These are phyloP conservation scores for Gymnothorax javanicus DNA, from an alignment of 2,797 vertebrate species.

Conservation along the genomic window DNA sequence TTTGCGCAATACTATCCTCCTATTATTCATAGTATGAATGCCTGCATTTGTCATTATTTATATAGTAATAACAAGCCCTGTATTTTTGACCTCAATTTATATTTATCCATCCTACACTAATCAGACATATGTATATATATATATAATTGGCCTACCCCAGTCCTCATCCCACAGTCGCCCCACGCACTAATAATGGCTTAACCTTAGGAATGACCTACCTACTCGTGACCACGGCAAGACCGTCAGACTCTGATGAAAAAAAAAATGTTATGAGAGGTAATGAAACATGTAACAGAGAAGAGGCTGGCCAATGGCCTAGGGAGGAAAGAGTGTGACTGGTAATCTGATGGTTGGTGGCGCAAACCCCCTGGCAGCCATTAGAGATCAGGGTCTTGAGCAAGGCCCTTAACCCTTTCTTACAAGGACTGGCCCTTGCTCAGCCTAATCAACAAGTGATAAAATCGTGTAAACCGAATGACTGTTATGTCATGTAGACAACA, in stretches of 20 bases:
- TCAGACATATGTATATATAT: slow-evolving; percentile 1
- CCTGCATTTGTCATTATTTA: not conserved
- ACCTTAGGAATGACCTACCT: not conserved
- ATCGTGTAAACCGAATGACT: too few species aligned
- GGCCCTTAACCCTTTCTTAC: too few species aligned
- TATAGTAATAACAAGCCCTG: not conserved
- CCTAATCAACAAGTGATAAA: too few species aligned
- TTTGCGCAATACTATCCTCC: not conserved
- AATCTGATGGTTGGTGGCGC: too few species aligned
- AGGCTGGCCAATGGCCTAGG: not conserved
- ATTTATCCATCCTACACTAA: not conserved
- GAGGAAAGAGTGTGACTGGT: too few species aligned
- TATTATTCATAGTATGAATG: slow-evolving; percentile 7
- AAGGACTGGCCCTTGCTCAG: too few species aligned
- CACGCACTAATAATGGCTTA: not conserved
- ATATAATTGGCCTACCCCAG: not conserved
- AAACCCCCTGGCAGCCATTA: too few species aligned
- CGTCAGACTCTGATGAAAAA: not conserved
- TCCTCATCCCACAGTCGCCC: too few species aligned
- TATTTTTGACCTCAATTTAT: not conserved
- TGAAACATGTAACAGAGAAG: not conserved
- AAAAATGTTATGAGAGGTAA: not conserved
- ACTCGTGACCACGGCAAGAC: not conserved
- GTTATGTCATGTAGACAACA: too few species aligned
- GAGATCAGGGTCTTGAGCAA: too few species aligned